Conservation (phyloP, 2,797 vertebrate genomes). For the Semotilus atromaculatus region DNA sequence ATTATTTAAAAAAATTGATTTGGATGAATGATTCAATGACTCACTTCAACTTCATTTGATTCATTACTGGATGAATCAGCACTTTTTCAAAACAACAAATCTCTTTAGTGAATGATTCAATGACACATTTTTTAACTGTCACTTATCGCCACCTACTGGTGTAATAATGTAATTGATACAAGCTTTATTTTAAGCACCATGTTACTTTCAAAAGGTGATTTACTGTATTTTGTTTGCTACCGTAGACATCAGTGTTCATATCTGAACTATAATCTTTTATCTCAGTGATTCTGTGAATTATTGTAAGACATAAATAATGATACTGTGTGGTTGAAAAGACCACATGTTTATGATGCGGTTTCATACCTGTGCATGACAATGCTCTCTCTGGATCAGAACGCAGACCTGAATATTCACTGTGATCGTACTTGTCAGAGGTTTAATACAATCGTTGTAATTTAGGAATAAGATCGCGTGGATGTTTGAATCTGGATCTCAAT, state of each 20-base stretch:
- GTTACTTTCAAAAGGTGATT: not conserved
- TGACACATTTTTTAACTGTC: too few species aligned
- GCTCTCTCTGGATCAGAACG: too few species aligned
- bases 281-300: too few species aligned
- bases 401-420: not conserved
- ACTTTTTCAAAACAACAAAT: not conserved
- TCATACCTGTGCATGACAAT: too few species aligned
- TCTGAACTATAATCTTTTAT: too few species aligned
- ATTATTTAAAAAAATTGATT: too few species aligned
- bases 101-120: not conserved
- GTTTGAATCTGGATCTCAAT: not conserved
- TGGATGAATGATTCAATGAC: not conserved
- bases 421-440: not conserved
- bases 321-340: too few species aligned
- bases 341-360: too few species aligned
- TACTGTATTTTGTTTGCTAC: too few species aligned
- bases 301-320: too few species aligned
- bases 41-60: not conserved
- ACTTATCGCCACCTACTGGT: too few species aligned
- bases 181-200: not conserved
- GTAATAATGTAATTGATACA: not conserved
- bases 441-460: not conserved
- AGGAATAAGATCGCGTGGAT: not conserved
- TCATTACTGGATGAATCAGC: not conserved
- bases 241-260: too few species aligned